These are phyloP conservation scores for Pangasius macronema DNA, from an alignment of 2,797 vertebrate genomes.

Conservation along the genomic window DNA sequence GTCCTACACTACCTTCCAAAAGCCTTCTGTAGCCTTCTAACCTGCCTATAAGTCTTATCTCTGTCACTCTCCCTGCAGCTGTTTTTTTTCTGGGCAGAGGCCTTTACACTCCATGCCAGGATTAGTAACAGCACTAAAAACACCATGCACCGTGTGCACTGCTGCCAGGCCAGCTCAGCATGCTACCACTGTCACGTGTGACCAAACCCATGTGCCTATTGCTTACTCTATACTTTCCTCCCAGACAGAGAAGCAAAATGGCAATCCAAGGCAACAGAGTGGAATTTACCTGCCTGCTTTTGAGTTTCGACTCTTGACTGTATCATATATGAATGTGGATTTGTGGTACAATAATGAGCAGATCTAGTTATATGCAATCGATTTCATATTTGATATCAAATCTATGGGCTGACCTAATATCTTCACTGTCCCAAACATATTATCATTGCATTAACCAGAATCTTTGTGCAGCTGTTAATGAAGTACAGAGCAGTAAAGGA, in stretches of 20 bases:
- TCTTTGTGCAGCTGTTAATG: background rate
- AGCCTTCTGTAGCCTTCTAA: background rate
- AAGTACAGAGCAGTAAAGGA: background rate
- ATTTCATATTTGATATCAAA: background rate
- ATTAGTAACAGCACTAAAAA: slow-evolving; percentile 47
- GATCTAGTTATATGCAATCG: background rate
- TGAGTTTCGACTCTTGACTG: background rate
- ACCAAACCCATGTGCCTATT: slow-evolving; percentile 6
- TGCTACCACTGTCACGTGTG: slow-evolving; percentile 16
- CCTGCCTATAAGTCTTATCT: background rate
- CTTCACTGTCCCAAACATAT: background rate
- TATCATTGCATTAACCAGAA: background rate
- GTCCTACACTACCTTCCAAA: background rate
- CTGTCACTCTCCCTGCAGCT: background rate
- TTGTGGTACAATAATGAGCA: background rate
- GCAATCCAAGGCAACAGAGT: background rate
- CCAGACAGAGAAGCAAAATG: background rate
- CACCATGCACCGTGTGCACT: slow-evolving; percentile 16
- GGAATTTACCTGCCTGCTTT: background rate
- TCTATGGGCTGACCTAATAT: background rate
- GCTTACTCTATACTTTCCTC: background rate
- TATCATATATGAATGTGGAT: background rate
- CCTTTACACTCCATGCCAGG: slow-evolving; percentile 14
- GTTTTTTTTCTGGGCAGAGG: background rate
- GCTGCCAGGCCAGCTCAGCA: slow-evolving; percentile 45